phyloP scores from a whole-genome alignment of 2,888 invertebrate species.

The Alcis repandata region DNA sequence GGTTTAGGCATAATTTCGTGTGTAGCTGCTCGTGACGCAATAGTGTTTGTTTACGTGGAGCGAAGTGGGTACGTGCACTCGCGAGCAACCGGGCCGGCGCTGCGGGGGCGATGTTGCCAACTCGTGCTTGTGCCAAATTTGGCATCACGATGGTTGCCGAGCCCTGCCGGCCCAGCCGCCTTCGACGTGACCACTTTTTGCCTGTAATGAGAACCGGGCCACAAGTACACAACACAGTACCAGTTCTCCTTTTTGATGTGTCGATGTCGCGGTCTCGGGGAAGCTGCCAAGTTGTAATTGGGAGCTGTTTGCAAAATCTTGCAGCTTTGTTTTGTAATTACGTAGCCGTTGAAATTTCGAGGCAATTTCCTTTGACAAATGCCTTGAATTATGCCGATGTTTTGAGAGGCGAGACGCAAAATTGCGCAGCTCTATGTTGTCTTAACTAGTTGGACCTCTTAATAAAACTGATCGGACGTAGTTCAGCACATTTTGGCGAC shows the following conservation, averaged over 20 bases:
- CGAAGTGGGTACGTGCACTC: slow-evolving; percentile 68
- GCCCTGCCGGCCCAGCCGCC: slow-evolving; percentile 50
- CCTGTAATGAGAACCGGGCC: slow-evolving; percentile 54
- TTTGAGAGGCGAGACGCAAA: slow-evolving; percentile 28
- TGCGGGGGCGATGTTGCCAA: slow-evolving; percentile 71
- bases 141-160: slow-evolving; percentile 66
- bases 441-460: slow-evolving; percentile 14
- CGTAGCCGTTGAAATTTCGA: slow-evolving; percentile 30
- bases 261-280: slow-evolving; percentile 51
- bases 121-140: slow-evolving; percentile 79
- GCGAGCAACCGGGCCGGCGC: slow-evolving; percentile 56
- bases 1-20: slow-evolving; percentile 62
- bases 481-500: slow-evolving; percentile 44
- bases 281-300: slow-evolving; percentile 40
- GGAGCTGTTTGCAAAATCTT: slow-evolving; percentile 34
- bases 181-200: slow-evolving; percentile 63
- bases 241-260: slow-evolving; percentile 55
- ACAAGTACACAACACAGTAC: slow-evolving; percentile 47
- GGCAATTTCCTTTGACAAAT: slow-evolving; percentile 37
- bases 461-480: slow-evolving; percentile 15
- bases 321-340: slow-evolving; percentile 41
- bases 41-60: slow-evolving; percentile 78
- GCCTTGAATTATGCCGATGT: slow-evolving; percentile 28
- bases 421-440: slow-evolving; percentile 25
- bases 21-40: slow-evolving; percentile 71